phyloP scores from a whole-genome alignment of 2,888 invertebrate genomes.

The Cyrtodaria siliqua region DNA sequence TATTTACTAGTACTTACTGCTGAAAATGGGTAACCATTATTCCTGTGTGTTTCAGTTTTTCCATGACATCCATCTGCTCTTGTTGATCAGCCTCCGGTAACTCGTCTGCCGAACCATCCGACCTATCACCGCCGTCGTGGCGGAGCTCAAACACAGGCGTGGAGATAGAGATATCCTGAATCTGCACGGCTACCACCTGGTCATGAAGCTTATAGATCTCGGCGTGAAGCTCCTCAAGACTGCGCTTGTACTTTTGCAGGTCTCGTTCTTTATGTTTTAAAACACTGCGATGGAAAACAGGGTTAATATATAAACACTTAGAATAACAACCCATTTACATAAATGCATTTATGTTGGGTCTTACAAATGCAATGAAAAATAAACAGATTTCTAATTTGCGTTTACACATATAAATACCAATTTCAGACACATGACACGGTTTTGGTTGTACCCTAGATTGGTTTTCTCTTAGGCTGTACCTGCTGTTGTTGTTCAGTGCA shows the following conservation, averaged over 20 bases:
- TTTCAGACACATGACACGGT: too few relatives aligned
- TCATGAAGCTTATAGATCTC: slow-evolving; percentile 65
- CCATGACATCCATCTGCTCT: slow-evolving; percentile 48
- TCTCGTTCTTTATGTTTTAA: slow-evolving; percentile 59
- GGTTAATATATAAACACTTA: too few relatives aligned
- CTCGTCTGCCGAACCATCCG: slow-evolving; percentile 54
- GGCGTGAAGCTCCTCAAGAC: slow-evolving; percentile 52
- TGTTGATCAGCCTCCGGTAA: slow-evolving; percentile 59
- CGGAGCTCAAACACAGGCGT: slow-evolving; percentile 51
- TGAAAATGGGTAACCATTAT: slow-evolving; percentile 62
- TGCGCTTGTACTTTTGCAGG: slow-evolving; percentile 43
- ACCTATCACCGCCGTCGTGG: slow-evolving; percentile 35
- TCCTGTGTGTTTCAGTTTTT: slow-evolving; percentile 54
- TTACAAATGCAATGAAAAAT: too few relatives aligned
- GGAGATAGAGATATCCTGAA: slow-evolving; percentile 61
- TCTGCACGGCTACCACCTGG: slow-evolving; percentile 54
- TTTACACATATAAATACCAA: too few relatives aligned
- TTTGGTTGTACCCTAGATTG: too few relatives aligned
- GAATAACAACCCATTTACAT: too few relatives aligned
- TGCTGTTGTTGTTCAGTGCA: too few relatives aligned
- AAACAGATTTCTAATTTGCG: too few relatives aligned
- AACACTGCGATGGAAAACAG: slow-evolving; percentile 46
- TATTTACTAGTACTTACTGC: slow-evolving; percentile 55
- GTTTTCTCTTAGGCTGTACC: too few relatives aligned
- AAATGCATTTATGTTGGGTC: too few relatives aligned